Evolutionary conservation across 1,140 invertebrate species (phyloP).

Genomic region (Penaeus chinensis): DNA sequence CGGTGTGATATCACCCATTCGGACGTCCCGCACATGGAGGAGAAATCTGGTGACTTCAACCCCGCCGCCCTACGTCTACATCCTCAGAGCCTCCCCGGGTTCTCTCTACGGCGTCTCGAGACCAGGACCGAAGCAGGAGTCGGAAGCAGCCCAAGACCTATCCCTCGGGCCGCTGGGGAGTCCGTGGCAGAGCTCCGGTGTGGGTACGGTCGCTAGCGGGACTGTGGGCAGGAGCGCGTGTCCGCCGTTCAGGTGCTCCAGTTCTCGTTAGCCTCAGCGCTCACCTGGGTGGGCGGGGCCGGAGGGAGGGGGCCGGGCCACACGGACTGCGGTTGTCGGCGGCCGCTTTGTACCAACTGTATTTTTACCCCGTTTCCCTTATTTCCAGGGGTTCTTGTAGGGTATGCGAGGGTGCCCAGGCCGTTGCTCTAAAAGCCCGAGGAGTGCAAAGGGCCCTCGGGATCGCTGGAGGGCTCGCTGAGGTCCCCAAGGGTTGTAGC

Average conservation of each 20-base stretch:
- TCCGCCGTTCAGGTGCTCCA: slow-evolving; percentile 54
- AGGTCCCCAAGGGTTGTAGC: slow-evolving; percentile 1
- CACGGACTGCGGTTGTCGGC: slow-evolving; percentile 30
- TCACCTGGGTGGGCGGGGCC: slow-evolving; percentile 54
- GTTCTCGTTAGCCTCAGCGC: slow-evolving; percentile 57
- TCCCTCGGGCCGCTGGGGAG: no score
- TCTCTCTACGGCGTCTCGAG: no score
- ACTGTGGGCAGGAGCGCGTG: slow-evolving; percentile 33
- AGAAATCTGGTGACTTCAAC: no score
- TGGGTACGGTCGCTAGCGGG: slow-evolving; percentile 20
- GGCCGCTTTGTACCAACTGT: slow-evolving; percentile 33
- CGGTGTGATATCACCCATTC: no score
- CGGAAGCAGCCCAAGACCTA: no score
- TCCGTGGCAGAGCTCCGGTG: background rate
- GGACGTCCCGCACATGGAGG: no score
- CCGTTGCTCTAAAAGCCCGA: slow-evolving; percentile 25
- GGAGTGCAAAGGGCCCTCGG: background rate
- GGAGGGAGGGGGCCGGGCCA: slow-evolving; percentile 50
- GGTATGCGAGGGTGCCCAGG: background rate
- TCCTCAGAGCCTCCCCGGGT: no score
- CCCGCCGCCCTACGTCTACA: no score
- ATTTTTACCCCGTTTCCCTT: slow-evolving; percentile 30
- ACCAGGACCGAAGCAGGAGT: no score
- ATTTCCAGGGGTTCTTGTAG: background rate
- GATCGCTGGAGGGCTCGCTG: background rate